phyloP scores from a whole-genome alignment of 2,113 vertebrate genomes.

The Fregetta grallaria region DNA sequence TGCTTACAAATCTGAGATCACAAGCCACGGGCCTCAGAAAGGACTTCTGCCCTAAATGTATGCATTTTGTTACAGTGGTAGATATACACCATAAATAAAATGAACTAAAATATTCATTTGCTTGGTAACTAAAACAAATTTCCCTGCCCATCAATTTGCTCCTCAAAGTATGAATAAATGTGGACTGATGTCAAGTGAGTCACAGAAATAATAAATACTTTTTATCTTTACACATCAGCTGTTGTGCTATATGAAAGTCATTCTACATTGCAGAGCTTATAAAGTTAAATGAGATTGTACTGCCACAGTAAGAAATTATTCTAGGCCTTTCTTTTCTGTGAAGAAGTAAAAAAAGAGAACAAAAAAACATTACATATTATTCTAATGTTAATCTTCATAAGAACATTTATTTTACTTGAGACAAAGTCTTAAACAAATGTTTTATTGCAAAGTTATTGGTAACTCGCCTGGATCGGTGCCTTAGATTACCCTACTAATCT shows the following conservation, averaged over 20 bases:
- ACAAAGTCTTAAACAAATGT: background rate
- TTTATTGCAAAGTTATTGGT: background rate
- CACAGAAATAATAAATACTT: conserved; percentile 3
- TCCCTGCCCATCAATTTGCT: background rate
- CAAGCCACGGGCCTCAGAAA: background rate
- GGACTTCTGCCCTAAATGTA: background rate
- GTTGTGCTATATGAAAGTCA: background rate
- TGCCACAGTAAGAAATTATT: background rate
- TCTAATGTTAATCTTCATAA: background rate
- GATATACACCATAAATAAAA: background rate
- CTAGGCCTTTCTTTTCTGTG: background rate
- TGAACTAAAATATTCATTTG: background rate
- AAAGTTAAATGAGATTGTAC: background rate
- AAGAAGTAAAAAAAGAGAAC: background rate
- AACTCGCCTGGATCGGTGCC: background rate
- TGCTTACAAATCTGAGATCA: background rate
- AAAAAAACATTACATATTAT: rapidly evolving
- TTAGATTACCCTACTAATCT: background rate
- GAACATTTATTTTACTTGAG: background rate
- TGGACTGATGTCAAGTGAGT: background rate
- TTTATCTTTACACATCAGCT: background rate
- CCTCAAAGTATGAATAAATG: background rate
- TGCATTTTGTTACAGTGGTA: background rate
- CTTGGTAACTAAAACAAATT: background rate
- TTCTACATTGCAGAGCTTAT: background rate